Base-by-base conservation (phyloP, 2,797 vertebrate genomes). In the Acanthis flammea region DNA sequence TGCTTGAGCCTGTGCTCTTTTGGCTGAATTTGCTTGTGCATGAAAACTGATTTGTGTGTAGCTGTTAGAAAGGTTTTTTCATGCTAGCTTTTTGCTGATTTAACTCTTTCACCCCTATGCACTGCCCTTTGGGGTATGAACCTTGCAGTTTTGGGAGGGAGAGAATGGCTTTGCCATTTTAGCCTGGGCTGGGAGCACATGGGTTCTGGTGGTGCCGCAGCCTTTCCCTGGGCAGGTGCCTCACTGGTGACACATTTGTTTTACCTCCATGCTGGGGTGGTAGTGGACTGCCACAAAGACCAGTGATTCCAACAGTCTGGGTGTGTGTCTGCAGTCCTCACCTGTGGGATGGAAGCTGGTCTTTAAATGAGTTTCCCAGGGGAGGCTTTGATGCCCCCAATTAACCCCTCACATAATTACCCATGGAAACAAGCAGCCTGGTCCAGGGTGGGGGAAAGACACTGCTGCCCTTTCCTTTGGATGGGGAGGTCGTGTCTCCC, bases 141-240 rank as follows among this genome's bases (percentile, higher is more conserved):
- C 57, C 18, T 27, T 71, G 41, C 5, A 21, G 24, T 25, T 86
- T 60, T 14, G 53, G 57, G 39, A 6, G 41, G 37, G 25, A 73
- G 35, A 75, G 24, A 28, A 10, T n/a, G 44, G 10, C n/a, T 41
- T 83, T 57, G 44, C 17, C 6, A 0, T 65, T 77, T 44, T 12
- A 24, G 15, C 0, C 0, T 19, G 13, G 25, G 17, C 13, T 14
- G 31, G 25, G 15, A 82, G 23, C 45, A 23, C 0, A 0, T 14
- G 75, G 10, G 30, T 68, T n/a, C 58, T 39, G 48, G 28, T 4
- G 28, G 35, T 67, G 55, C 37, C 3, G 2, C 74, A 48, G 54
- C 28, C 53, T 74, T 21, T 35, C 57, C 37, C 31, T 18, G 33
- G 42, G 33, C 61, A 48, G 33, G 8, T 47, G 31, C 47, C 50